A percentile compares a stretch with the other conserved stretches of the same genome.
Evolutionary conservation across 2,888 invertebrate species (phyloP).

Genomic region (Eristalinus sepulchralis): DNA sequence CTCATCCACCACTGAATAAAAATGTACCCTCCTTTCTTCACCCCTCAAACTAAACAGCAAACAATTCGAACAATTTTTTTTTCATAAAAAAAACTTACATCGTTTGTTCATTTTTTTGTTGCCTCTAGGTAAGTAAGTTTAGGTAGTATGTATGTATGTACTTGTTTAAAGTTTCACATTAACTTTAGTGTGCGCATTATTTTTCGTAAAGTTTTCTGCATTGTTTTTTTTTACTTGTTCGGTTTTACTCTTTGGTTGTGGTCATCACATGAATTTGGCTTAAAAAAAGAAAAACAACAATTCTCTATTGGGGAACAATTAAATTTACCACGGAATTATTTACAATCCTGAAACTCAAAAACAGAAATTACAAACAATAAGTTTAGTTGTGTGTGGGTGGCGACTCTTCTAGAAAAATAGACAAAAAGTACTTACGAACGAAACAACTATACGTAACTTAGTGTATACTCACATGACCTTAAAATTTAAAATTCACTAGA

Average conservation of each 20-base stretch:
- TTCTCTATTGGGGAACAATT: constrained; percentile 23
- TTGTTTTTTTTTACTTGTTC: constrained; percentile 12
- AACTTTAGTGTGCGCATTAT: constrained; percentile 61
- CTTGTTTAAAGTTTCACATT: constrained; percentile 7
- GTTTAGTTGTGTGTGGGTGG: neutral
- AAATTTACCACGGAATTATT: neutral
- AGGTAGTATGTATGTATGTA: neutral
- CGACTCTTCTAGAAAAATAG: neutral
- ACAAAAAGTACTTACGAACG: constrained; percentile 7
- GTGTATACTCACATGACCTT: constrained; percentile 55
- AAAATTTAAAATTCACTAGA: constrained; percentile 56
- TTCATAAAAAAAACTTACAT: constrained; percentile 14
- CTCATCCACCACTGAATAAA: constrained; percentile 8
- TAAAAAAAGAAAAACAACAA: neutral
- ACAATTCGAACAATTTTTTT: constrained; percentile 2
- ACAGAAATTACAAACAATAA: neutral
- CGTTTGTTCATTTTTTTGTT: neutral
- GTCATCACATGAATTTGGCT: too few relatives aligned
- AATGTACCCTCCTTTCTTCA: constrained; percentile 8
- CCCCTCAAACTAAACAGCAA: constrained; percentile 14
- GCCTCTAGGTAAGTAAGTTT: neutral
- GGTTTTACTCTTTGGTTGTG: neutral
- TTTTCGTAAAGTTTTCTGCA: constrained; percentile 39
- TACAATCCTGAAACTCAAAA: neutral
- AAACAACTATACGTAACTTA: constrained; percentile 15